Evolutionary conservation across 2,888 invertebrate genomes (phyloP).

Genomic region (Agriopis aurantiaria): DNA sequence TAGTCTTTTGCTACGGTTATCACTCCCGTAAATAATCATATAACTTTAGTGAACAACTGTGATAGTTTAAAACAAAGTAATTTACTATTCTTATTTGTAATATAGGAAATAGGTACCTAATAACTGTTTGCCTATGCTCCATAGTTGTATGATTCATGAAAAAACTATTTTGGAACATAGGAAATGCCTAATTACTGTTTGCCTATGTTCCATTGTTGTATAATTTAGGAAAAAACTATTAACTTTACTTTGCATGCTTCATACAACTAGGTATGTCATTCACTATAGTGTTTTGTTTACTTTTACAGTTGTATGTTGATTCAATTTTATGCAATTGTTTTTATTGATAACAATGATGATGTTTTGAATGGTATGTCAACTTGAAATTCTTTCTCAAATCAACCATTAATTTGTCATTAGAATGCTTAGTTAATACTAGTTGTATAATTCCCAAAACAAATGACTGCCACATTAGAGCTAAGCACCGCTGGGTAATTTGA

Average conservation of each 20-base stretch:
- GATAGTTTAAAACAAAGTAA: neutral
- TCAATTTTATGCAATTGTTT: conserved; percentile 44
- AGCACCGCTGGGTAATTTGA: conserved; percentile 50
- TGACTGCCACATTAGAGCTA: conserved; percentile 47
- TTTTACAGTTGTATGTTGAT: conserved; percentile 37
- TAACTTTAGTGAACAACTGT: too few species aligned
- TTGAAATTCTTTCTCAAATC: conserved; percentile 39
- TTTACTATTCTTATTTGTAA: neutral
- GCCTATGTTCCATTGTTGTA: neutral
- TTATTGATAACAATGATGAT: conserved; percentile 45
- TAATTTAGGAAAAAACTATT: neutral
- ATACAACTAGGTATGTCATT: conserved; percentile 11
- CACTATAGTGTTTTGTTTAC: conserved; percentile 41
- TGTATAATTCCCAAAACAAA: conserved; percentile 48
- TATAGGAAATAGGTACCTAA: neutral
- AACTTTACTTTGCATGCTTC: neutral
- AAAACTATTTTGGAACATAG: neutral
- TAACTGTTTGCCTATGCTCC: neutral
- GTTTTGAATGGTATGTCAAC: conserved; percentile 42
- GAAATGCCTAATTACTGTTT: neutral
- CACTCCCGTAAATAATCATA: too few species aligned
- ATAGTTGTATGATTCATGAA: too few species aligned
- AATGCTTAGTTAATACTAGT: conserved; percentile 42
- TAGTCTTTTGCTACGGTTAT: too few species aligned
- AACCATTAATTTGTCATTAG: conserved; percentile 35